Evolutionary conservation across 2,113 vertebrate genomes (phyloP).

Genomic region (Seriola quinqueradiata): DNA sequence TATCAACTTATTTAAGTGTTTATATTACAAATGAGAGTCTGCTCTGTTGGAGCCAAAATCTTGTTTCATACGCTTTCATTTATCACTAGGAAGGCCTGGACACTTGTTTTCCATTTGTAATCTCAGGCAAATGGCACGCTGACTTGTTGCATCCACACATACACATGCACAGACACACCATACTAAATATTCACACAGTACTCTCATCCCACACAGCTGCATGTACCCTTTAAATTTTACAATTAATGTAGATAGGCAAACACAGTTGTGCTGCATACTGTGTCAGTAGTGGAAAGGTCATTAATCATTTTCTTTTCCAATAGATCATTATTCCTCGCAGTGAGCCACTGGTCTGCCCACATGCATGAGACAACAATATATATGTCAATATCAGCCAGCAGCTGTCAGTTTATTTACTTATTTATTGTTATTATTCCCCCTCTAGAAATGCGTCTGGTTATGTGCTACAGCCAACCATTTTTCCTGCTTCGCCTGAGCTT

Average conservation of each 20-base stretch:
- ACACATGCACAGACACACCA: not conserved
- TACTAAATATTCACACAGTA: constrained; percentile 22
- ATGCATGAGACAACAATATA: constrained; percentile 58
- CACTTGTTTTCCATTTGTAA: constrained; percentile 12
- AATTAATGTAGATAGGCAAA: constrained; percentile 23
- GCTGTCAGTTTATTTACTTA: constrained; percentile 53
- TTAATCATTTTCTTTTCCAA: constrained; percentile 69
- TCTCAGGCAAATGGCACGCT: not conserved
- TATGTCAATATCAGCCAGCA: constrained; percentile 57
- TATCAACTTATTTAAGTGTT: constrained; percentile 22
- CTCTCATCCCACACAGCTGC: constrained; percentile 24
- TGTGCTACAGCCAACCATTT: constrained; percentile 61
- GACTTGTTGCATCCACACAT: constrained; percentile 12
- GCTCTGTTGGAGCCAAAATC: not conserved
- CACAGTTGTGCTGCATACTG: not conserved
- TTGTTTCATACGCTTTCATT: constrained; percentile 24
- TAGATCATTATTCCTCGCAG: constrained; percentile 67
- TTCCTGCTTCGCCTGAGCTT: constrained; percentile 59
- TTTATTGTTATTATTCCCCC: constrained; percentile 48
- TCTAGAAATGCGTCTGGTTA: constrained; percentile 50
- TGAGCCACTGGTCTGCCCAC: constrained; percentile 23
- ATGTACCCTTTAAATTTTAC: constrained; percentile 37
- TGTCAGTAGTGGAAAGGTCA: constrained; percentile 35
- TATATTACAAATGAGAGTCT: constrained; percentile 8
- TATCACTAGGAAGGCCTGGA: not conserved